Conservation (phyloP, 2,888 invertebrate species). For the Anthoptus insignis region DNA sequence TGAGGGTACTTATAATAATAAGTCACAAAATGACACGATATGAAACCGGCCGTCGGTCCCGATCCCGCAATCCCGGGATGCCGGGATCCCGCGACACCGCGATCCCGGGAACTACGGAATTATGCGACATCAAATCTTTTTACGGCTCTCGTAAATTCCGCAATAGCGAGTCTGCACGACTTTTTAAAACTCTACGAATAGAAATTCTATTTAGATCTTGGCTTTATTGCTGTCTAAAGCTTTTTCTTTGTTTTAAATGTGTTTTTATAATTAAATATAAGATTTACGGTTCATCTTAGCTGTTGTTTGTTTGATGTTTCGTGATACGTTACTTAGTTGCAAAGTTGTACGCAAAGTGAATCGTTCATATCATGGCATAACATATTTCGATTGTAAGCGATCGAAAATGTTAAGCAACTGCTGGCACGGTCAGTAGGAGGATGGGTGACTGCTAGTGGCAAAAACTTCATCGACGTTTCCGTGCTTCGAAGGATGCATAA, state of each 20-base stretch:
- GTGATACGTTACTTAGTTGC: no score
- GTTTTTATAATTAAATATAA: slow-evolving; percentile 7
- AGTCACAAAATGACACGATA: slow-evolving; percentile 8
- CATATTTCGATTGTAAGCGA: no score
- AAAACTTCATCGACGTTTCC: no score
- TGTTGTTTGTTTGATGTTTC: background rate
- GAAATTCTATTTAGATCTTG: slow-evolving; percentile 28
- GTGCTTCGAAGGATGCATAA: no score
- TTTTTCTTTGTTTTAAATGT: slow-evolving; percentile 13
- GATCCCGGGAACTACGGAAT: slow-evolving; percentile 16
- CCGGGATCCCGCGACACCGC: slow-evolving; percentile 12
- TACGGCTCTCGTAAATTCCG: slow-evolving; percentile 22
- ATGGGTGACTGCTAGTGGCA: no score
- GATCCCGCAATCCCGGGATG: slow-evolving; percentile 9
- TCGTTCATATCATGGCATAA: no score
- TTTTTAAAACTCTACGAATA: slow-evolving; percentile 25
- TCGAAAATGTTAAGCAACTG: no score
- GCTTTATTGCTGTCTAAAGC: slow-evolving; percentile 15
- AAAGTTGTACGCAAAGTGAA: no score
- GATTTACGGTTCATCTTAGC: background rate
- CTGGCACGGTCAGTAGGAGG: no score
- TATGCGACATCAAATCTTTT: slow-evolving; percentile 19
- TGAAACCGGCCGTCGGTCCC: background rate
- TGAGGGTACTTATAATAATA: slow-evolving; percentile 18
- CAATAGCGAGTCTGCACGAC: slow-evolving; percentile 15